phyloP scores from a whole-genome alignment of 2,888 invertebrate species.

The Galeopsomyia nigrocyanea region DNA sequence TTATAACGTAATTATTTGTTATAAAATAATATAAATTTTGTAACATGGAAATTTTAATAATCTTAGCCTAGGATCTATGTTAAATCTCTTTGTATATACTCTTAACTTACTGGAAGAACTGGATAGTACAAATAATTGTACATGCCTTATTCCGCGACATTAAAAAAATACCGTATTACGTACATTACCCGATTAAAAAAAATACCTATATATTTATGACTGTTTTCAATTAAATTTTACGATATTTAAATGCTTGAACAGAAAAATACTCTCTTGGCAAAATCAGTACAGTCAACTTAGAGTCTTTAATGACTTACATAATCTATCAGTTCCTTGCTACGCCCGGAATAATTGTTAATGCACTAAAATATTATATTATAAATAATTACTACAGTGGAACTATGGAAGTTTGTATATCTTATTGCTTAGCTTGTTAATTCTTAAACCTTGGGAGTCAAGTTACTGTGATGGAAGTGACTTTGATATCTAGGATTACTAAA shows the following conservation, averaged over 20 bases:
- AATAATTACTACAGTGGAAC: conserved; percentile 43
- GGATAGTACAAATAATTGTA: conserved; percentile 35
- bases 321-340: conserved; percentile 57
- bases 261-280: conserved; percentile 40
- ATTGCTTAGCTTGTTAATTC: conserved; percentile 37
- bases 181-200: conserved; percentile 32
- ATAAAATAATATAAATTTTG: conserved; percentile 47
- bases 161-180: conserved; percentile 32
- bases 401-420: conserved; percentile 19
- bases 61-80: conserved; percentile 36
- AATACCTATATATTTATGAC: conserved; percentile 38
- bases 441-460: conserved; percentile 27
- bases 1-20: conserved; percentile 43
- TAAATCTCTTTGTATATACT: conserved; percentile 40
- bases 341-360: conserved; percentile 50
- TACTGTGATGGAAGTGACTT: conserved; percentile 13
- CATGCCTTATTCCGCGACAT: conserved; percentile 24
- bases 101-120: conserved; percentile 48
- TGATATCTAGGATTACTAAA: too few species aligned
- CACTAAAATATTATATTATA: conserved; percentile 46
- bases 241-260: conserved; percentile 44
- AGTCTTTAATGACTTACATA: conserved; percentile 48
- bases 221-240: conserved; percentile 38
- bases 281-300: conserved; percentile 42
- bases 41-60: conserved; percentile 40